Evolutionary conservation across 2,888 invertebrate genomes (phyloP).

Genomic region (Thyatira batis): DNA sequence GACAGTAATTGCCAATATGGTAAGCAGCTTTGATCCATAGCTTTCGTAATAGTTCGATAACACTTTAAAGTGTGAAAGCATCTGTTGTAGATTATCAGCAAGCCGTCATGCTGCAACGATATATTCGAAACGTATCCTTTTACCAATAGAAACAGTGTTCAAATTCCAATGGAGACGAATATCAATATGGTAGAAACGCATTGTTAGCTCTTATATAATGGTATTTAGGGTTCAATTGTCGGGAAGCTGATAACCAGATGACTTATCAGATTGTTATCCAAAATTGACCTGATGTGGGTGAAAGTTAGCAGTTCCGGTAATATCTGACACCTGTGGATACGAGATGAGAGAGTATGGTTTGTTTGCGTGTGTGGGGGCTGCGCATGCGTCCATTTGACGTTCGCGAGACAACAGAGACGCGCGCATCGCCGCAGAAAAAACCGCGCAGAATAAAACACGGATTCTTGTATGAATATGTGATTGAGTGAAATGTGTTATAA

Average conservation of each 20-base stretch:
- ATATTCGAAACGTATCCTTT: constrained; percentile 1
- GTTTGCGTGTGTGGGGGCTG: constrained; percentile 50
- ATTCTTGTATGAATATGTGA: constrained; percentile 23
- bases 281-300: constrained; percentile 59
- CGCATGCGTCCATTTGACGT: constrained; percentile 62
- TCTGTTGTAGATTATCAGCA: constrained; percentile 34
- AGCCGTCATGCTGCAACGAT: constrained; percentile 13
- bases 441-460: constrained; percentile 31
- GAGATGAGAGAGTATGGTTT: constrained; percentile 57
- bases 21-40: constrained; percentile 30
- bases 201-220: constrained; percentile 28
- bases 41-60: constrained; percentile 61
- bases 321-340: constrained; percentile 69
- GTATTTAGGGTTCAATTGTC: constrained; percentile 32
- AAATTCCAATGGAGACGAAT: constrained; percentile 7
- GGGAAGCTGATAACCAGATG: constrained; percentile 37
- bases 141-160: constrained; percentile 5
- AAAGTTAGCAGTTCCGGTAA: constrained; percentile 76
- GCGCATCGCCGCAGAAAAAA: constrained; percentile 51
- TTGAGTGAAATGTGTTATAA: constrained; percentile 25
- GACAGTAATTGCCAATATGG: constrained; percentile 17
- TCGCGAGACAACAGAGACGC: constrained; percentile 54
- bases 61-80: constrained; percentile 56
- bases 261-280: constrained; percentile 55
- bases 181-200: constrained; percentile 1